A percentile compares a stretch with the other conserved stretches of the same genome.
phyloP scores from a whole-genome alignment of 53 echinoderm and acorn worm genomes.

The Crossaster papposus region DNA sequence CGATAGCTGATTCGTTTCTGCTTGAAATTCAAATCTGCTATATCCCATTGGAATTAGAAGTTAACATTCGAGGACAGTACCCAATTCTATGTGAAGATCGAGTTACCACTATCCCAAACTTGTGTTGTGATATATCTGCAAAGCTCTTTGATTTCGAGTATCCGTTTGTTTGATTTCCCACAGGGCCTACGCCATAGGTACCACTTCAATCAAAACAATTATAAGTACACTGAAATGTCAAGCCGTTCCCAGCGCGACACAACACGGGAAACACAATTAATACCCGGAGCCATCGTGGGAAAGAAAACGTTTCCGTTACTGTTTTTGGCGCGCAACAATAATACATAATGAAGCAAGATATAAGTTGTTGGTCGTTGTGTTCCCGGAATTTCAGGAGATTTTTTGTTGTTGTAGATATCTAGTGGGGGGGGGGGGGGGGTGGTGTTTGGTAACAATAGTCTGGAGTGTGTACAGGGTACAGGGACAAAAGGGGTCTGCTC shows the following conservation, averaged over 20 bases:
- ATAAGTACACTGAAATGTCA: neutral
- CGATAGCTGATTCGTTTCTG: neutral
- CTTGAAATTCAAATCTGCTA: neutral
- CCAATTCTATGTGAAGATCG: neutral
- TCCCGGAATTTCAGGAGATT: too few relatives aligned
- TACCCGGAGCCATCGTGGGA: neutral
- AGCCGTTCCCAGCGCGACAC: neutral
- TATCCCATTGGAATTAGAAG: neutral
- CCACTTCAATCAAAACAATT: slow-evolving; percentile 3
- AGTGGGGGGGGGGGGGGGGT: too few relatives aligned
- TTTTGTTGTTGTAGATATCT: too few relatives aligned
- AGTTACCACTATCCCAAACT: neutral
- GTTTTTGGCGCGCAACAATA: neutral
- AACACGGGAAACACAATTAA: neutral
- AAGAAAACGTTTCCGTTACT: neutral
- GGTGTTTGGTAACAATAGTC: too few relatives aligned
- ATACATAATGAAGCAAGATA: too few relatives aligned
- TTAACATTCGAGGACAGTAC: neutral
- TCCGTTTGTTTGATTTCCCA: neutral
- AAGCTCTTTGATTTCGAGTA: neutral
- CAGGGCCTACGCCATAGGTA: neutral
- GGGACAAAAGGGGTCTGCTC: too few relatives aligned
- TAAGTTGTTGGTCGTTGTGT: too few relatives aligned
- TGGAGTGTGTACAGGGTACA: too few relatives aligned
- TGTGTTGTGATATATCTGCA: neutral